Evolutionary conservation across 1,140 invertebrate genomes (phyloP).

Genomic region (Listronotus oregonensis): DNA sequence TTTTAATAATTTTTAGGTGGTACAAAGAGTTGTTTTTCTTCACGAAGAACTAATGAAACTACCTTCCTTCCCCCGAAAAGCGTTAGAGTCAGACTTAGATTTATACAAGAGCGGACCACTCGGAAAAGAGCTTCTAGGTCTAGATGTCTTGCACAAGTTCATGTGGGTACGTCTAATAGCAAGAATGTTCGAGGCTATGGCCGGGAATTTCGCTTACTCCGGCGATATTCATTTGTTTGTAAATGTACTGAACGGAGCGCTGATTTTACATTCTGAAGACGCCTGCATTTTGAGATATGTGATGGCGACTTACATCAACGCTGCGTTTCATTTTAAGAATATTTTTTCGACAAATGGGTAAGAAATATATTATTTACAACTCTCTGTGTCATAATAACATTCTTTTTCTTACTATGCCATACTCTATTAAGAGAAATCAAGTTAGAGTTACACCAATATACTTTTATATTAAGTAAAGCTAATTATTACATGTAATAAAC

Average conservation of each 20-base stretch:
- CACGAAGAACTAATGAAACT: conserved; percentile 99
- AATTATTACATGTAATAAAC: too few relatives aligned
- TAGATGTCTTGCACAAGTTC: conserved; percentile 97
- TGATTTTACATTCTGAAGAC: conserved; percentile 97
- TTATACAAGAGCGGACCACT: conserved; percentile 89
- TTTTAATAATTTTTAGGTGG: conserved; percentile 64
- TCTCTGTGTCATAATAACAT: too few relatives aligned
- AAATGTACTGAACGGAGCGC: conserved; percentile 95
- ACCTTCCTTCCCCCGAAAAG: conserved; percentile 97
- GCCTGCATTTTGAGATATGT: conserved; percentile 93
- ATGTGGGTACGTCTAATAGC: conserved; percentile 97
- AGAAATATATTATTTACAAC: conserved; percentile 35
- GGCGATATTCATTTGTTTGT: conserved; percentile 97
- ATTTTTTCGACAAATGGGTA: conserved; percentile 97
- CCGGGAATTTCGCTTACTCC: conserved; percentile 96
- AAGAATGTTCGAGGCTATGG: conserved; percentile 98
- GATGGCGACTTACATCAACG: conserved; percentile 96
- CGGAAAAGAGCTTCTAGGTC: conserved; percentile 88
- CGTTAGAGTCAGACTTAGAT: conserved; percentile 93
- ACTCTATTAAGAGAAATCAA: not conserved
- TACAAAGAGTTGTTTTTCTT: conserved; percentile 95
- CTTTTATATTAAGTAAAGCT: too few relatives aligned
- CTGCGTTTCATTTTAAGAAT: conserved; percentile 97
- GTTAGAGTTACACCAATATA: too few relatives aligned
- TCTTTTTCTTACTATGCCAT: not conserved